Conservation (phyloP, 2,797 vertebrate genomes). For the Sebastes diaconus region DNA sequence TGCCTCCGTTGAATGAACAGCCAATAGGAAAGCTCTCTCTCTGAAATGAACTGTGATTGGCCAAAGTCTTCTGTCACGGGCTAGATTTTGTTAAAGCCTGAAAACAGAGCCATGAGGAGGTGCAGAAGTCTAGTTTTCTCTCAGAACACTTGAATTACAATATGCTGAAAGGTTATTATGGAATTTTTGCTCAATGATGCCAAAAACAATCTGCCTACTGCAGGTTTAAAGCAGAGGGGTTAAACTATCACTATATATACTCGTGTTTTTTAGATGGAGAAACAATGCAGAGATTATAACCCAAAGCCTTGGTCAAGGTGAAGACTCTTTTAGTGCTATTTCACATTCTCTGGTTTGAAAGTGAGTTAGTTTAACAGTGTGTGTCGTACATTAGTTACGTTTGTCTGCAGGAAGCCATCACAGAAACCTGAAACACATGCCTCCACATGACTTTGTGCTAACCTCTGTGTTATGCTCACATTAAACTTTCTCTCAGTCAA, state of each 20-base stretch:
- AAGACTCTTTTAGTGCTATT: not conserved
- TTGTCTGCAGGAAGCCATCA: not conserved
- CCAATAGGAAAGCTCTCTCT: too few relatives aligned
- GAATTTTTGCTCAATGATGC: too few relatives aligned
- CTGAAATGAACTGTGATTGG: too few relatives aligned
- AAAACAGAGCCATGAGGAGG: too few relatives aligned
- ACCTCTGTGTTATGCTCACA: slow-evolving; percentile 30
- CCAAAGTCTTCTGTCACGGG: too few relatives aligned
- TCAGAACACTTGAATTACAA: too few relatives aligned
- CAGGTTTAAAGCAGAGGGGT: not conserved
- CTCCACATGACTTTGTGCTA: slow-evolving; percentile 42
- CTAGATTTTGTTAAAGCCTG: too few relatives aligned
- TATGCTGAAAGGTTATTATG: too few relatives aligned
- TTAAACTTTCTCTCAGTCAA: slow-evolving; percentile 37
- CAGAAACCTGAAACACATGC: slow-evolving; percentile 28
- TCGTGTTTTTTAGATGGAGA: not conserved
- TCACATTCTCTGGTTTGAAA: not conserved
- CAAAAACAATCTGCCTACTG: too few relatives aligned
- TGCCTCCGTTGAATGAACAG: too few relatives aligned
- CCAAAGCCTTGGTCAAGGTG: not conserved
- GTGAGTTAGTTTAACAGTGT: not conserved
- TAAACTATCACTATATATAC: not conserved
- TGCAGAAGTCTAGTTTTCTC: too few relatives aligned
- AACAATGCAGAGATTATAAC: not conserved
- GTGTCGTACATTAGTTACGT: not conserved